Base-by-base conservation (phyloP, 1,140 invertebrate genomes). In the Trichonephila clavata region DNA sequence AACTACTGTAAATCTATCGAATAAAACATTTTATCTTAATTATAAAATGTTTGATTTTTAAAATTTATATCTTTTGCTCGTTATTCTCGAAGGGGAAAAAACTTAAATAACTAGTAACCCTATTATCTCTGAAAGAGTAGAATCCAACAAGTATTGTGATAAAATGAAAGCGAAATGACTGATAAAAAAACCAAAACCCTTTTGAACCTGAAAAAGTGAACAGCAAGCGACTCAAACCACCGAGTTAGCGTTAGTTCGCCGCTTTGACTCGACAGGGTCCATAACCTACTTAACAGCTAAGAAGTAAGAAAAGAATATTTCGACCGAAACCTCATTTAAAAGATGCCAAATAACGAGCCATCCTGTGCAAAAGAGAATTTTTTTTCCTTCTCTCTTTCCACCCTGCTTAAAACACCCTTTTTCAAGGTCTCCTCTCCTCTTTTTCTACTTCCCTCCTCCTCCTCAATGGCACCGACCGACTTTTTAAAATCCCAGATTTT, bases 311-410 rank as follows among this genome's bases (percentile, higher is more conserved):
- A 60, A 43, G 50, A 87, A 61, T 39, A 87, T 60, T 60, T 27
- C 83, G 57, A 84, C 57, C 83, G 43, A 59, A 87, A 87, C 86
- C 86, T 63, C 86, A 87, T 87, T 61, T 63, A 39, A 87, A 87
- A 63, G 59, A 87, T 61, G 20, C 60, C 59, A 87, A 87, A 87
- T 63, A 87, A 61, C 86, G 27, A 63, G 27, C 18, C 61, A 57
- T 87, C 59, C 21, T 87, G 59, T 65, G 59, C 21, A 24, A 80
- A 57, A n/a, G 20, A 63, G 27, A 63, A 21, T 61, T 59, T n/a
- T n/a, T n/a, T n/a, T 27, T 60, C 27, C 21, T 20, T 83, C n/a
- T 83, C 59, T 59, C 20, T 83, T 83, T 24, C 86, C 57, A 59
- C 57, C 43, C 83, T 84, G 83, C 50, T 39, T 32, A 65, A 87